A percentile compares a stretch with the other conserved stretches of the same genome.
These are phyloP conservation scores for Eurosta solidaginis DNA, from an alignment of 1,140 invertebrate species.

Conservation along the genomic window DNA sequence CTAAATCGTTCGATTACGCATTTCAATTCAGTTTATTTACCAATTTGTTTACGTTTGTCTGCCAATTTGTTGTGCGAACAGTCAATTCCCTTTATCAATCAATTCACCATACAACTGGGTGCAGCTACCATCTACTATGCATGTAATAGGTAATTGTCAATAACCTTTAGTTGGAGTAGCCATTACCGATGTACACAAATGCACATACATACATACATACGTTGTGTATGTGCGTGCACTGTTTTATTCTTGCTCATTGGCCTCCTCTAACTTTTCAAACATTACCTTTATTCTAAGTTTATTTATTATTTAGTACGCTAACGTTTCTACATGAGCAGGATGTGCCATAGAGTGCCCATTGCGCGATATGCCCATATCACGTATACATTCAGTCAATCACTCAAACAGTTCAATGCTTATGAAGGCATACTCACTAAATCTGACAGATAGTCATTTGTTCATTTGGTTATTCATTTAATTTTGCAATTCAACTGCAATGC, in stretches of 20 bases:
- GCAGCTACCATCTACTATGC: background rate
- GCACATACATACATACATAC: background rate
- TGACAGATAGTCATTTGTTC: background rate
- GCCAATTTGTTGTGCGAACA: slow-evolving; percentile 8
- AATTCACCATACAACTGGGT: background rate
- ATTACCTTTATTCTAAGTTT: slow-evolving; percentile 2
- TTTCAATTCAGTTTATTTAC: slow-evolving; percentile 13
- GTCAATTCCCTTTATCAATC: slow-evolving; percentile 23
- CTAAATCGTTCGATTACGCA: background rate
- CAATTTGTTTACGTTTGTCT: slow-evolving; percentile 17
- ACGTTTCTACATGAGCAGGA: too few relatives aligned
- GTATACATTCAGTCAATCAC: background rate
- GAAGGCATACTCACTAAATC: background rate
- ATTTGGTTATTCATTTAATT: background rate
- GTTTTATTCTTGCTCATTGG: background rate
- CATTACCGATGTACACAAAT: background rate
- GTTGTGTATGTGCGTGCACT: background rate
- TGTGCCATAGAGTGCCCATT: too few relatives aligned
- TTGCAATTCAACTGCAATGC: background rate
- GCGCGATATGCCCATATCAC: too few relatives aligned
- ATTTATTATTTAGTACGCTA: slow-evolving; percentile 19
- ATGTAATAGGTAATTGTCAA: background rate
- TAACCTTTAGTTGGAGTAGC: background rate
- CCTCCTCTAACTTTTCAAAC: slow-evolving; percentile 23
- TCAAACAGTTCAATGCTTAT: too few relatives aligned